phyloP scores from a whole-genome alignment of 2,113 vertebrate species.

The Lampris incognitus region DNA sequence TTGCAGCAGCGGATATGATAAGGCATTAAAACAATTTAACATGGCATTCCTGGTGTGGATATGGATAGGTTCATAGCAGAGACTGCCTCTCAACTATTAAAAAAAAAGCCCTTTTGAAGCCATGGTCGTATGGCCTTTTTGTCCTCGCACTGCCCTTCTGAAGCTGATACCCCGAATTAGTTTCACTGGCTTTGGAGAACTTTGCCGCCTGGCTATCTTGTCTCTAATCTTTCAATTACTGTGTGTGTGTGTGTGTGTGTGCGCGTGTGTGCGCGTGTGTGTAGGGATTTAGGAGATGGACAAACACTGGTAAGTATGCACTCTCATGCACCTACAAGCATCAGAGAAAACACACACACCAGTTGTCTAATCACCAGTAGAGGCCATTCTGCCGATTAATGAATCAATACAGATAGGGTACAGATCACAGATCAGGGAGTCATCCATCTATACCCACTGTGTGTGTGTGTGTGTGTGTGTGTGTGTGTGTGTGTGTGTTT shows the following conservation, averaged over 20 bases:
- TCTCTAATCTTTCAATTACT: conserved; percentile 66
- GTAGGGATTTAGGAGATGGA: conserved; percentile 40
- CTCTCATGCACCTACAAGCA: background rate
- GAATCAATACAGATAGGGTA: conserved; percentile 14
- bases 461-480: background rate
- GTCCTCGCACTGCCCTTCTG: conserved; percentile 40
- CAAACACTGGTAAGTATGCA: background rate
- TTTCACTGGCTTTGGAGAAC: conserved; percentile 34
- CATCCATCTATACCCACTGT: background rate
- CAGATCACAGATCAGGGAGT: conserved; percentile 13
- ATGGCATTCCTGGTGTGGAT: conserved; percentile 12
- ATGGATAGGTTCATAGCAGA: conserved; percentile 35
- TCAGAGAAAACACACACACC: background rate
- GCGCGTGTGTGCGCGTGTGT: conserved; percentile 10
- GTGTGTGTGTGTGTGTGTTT: background rate
- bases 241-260: conserved; percentile 3
- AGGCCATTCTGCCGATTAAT: conserved; percentile 3
- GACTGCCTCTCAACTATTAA: background rate
- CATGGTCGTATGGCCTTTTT: background rate
- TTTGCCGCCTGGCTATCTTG: conserved; percentile 32
- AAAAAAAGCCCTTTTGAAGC: background rate
- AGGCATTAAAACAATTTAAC: background rate
- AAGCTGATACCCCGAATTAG: conserved; percentile 36
- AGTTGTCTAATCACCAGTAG: background rate
- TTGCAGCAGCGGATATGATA: background rate